Conservation (phyloP, 2,797 vertebrate species). For the Phoebastria nigripes region DNA sequence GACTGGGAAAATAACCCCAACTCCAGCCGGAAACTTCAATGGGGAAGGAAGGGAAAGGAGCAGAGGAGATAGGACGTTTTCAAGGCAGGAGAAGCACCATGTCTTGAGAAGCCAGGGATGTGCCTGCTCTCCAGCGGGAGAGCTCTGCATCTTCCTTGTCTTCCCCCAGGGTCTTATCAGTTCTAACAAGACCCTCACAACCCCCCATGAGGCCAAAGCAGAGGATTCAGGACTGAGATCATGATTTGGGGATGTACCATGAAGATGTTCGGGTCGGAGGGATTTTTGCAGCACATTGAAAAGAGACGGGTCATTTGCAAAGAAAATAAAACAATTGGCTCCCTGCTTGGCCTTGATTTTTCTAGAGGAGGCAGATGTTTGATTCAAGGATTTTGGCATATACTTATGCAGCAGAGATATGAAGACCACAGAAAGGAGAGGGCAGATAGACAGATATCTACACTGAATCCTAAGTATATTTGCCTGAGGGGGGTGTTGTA, state of each 20-base stretch:
- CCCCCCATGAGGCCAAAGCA: background rate
- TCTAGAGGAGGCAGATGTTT: background rate
- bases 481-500: background rate
- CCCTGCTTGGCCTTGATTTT: background rate
- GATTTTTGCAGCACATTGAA: background rate
- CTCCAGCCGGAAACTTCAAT: background rate
- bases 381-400: background rate
- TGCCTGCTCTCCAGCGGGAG: background rate
- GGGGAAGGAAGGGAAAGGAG: background rate
- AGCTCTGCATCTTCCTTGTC: background rate
- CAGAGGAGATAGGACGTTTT: background rate
- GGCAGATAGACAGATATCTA: background rate
- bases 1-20: background rate
- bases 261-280: background rate
- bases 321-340: background rate
- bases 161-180: background rate
- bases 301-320: background rate
- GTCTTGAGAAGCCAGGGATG: background rate
- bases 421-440: background rate
- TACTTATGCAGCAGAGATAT: background rate
- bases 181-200: background rate
- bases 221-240: background rate
- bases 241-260: background rate
- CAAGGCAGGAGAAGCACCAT: background rate
- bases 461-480: background rate